These are phyloP conservation scores for Eumeta japonica DNA, from an alignment of 1,140 invertebrate genomes.

Conservation along the genomic window DNA sequence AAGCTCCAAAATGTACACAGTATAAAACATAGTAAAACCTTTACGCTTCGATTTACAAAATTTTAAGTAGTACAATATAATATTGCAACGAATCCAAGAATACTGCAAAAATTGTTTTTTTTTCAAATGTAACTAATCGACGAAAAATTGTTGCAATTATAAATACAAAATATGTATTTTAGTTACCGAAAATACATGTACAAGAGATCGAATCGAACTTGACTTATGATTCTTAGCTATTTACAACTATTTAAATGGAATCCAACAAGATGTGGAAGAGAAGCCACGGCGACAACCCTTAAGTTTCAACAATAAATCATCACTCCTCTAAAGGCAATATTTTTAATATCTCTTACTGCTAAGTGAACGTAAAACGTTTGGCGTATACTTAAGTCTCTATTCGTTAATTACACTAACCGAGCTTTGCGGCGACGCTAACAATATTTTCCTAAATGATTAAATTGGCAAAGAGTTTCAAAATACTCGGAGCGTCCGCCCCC, in stretches of 20 bases:
- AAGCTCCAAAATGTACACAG: slow-evolving; percentile 52
- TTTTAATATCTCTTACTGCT: slow-evolving; percentile 53
- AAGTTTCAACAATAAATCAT: slow-evolving; percentile 22
- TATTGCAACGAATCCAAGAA: slow-evolving; percentile 47
- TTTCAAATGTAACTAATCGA: too few species aligned
- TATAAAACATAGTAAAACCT: slow-evolving; percentile 33
- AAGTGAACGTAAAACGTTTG: slow-evolving; percentile 56
- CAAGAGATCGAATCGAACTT: slow-evolving; percentile 54
- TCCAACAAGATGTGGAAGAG: slow-evolving; percentile 47
- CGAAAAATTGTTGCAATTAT: slow-evolving; percentile 20
- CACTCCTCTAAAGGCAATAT: slow-evolving; percentile 50
- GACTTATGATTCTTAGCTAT: slow-evolving; percentile 52
- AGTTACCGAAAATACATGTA: slow-evolving; percentile 46
- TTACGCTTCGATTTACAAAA: slow-evolving; percentile 47
- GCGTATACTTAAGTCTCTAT: slow-evolving; percentile 57
- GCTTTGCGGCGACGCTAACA: slow-evolving; percentile 52
- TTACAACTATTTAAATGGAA: slow-evolving; percentile 56
- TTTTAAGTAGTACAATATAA: slow-evolving; percentile 47
- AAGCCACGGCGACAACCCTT: slow-evolving; percentile 24
- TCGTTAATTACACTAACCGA: slow-evolving; percentile 54
- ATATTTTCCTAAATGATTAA: slow-evolving; percentile 54
- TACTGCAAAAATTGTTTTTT: too few species aligned
- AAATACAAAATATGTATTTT: slow-evolving; percentile 14
- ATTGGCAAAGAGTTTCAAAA: slow-evolving; percentile 58
- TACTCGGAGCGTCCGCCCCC: slow-evolving; percentile 38